Evolutionary conservation across 1,140 invertebrate species (phyloP), one percentile per base, ranked within the genome.

Genomic region (Eufriesea mexicana): DNA sequence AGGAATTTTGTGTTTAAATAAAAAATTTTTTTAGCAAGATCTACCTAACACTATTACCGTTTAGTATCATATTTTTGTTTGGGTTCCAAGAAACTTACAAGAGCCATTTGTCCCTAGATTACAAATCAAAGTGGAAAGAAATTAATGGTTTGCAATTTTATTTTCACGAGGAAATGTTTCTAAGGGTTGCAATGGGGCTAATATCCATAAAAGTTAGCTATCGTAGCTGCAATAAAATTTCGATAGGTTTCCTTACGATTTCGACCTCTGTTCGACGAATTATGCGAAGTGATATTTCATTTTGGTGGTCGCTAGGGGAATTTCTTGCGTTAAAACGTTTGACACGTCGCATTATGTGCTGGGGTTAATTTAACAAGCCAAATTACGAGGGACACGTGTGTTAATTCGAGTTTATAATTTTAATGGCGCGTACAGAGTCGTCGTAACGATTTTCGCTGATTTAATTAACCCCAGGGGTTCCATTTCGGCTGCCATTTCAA

Each of bases 381-480:
- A 87, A 89, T 85, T 79, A 89, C 84, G 68, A 72, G 76, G 61
- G 88, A 86, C 87, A 84, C 87, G 89, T 89, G 88, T 74, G 88
- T 73, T 71, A 85, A 89, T 89, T 89, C 76, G 80, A 85, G 79
- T 85, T 71, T 89, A 81, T 87, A 89, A 89, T 89, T 89, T 89
- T 89, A 87, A 89, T 84, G 89, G 73, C 45, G 73, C 42, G 67
- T 57, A 67, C 66, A 78, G 74, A 78, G 73, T 74, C 35, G 57
- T 55, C 54, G n/a, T 49, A 59, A 54, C 72, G 64, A 85, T 88
- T 80, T 66, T 62, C 57, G 70, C 47, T 87, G 85, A 89, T 89
- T 89, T 87, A 89, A 89, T 89, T 86, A 86, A 89, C 83, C 89
- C 89, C 89, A 80, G 47, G 89, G 84, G 89, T 70, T 84, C 74